phyloP scores from a whole-genome alignment of 2,797 vertebrate species.

The Melanotaenia parkinsoni region DNA sequence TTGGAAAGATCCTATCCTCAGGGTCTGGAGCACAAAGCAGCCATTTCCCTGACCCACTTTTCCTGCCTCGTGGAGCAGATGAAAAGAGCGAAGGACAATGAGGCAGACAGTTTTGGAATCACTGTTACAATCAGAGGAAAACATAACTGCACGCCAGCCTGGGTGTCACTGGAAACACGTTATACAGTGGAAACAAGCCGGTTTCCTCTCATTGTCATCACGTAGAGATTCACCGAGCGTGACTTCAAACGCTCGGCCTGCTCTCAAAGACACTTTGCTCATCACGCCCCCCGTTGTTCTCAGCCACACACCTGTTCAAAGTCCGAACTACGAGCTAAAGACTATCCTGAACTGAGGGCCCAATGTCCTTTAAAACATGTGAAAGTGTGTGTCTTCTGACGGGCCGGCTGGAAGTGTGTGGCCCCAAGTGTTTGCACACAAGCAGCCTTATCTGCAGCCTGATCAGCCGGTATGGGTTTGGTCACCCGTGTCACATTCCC shows the following conservation, averaged over 20 bases:
- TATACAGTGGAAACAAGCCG: conserved; percentile 64
- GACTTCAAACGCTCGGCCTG: conserved; percentile 38
- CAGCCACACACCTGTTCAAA: conserved; percentile 9
- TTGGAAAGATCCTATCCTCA: conserved; percentile 48
- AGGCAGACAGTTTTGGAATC: conserved; percentile 73
- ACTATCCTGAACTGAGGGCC: no score
- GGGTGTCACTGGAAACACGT: conserved; percentile 75
- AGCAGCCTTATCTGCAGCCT: conserved; percentile 69
- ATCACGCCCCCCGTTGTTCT: background rate
- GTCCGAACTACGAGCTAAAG: background rate
- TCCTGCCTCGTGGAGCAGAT: conserved; percentile 74
- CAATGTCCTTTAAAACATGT: background rate
- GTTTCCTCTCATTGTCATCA: conserved; percentile 75
- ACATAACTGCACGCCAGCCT: conserved; percentile 65
- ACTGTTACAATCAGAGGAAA: conserved; percentile 83
- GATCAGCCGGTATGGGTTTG: conserved; percentile 72
- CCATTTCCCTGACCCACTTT: conserved; percentile 78
- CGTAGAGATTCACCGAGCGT: conserved; percentile 46
- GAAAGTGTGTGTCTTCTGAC: conserved; percentile 8
- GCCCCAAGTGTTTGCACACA: conserved; percentile 75
- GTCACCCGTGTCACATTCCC: conserved; percentile 75
- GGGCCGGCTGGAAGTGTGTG: conserved; percentile 50
- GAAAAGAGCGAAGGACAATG: conserved; percentile 80
- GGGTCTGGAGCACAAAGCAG: conserved; percentile 61
- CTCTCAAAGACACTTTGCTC: conserved; percentile 6